Evolutionary conservation across 2,113 vertebrate species (phyloP).

Genomic region (Parotia lawesii): DNA sequence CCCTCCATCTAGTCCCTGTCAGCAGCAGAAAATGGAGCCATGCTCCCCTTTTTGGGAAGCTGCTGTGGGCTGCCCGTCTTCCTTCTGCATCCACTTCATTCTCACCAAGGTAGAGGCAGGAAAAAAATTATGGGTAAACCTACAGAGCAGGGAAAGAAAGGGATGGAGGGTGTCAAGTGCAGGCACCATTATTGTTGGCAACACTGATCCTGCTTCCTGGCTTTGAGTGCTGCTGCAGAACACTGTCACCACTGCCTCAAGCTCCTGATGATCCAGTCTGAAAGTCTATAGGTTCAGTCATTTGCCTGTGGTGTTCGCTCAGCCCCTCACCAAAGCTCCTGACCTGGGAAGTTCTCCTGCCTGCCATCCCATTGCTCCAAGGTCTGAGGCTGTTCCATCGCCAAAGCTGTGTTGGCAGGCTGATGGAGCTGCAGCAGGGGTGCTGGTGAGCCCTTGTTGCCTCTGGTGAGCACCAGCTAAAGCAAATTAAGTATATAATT

Average conservation of each 20-base stretch:
- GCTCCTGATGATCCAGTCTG: neutral
- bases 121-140: no score
- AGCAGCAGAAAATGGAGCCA: neutral
- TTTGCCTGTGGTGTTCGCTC: neutral
- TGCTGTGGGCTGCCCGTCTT: neutral
- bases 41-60: neutral
- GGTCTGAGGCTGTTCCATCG: neutral
- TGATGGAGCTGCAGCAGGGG: neutral
- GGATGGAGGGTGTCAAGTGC: neutral
- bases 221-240: neutral
- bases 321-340: neutral
- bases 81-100: accelerated
- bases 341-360: neutral
- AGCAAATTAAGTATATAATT: neutral
- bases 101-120: neutral
- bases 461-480: neutral
- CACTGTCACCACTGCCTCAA: neutral
- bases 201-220: neutral
- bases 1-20: neutral
- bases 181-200: neutral
- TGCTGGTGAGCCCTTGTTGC: neutral
- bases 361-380: neutral
- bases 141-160: neutral
- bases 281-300: neutral
- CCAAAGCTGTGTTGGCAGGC: neutral